Base-by-base conservation (phyloP, 2,113 vertebrate genomes). In the Saccopteryx leptura region DNA sequence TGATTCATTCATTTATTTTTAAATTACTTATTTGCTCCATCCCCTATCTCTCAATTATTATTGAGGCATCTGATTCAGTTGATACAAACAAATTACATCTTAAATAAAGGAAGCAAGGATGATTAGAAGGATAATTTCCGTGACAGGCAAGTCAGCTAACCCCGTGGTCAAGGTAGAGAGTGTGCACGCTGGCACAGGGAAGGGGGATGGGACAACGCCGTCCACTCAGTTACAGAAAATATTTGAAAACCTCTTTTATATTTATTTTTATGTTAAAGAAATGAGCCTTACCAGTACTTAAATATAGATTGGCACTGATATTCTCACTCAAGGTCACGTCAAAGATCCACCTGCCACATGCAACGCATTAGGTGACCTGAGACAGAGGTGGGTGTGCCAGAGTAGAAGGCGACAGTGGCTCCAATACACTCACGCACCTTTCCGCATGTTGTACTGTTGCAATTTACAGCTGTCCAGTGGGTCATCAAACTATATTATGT, bases 31-130 rank as follows among this genome's bases (percentile, higher is more conserved):
- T 75, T 85, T 79, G 26, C 26, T 95, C 69, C 48, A 86, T 69
- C 28, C 24, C 28, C 63, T 12, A 83, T 33, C 46, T 86, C 50
- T 54, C 56, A 72, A n/a, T 58, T 84, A 79, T 88, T 54, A 74
- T 66, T 85, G 9, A 56, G 48, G 71, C 9, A 81, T 26, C 54
- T 4, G 2, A 88, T 60, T 88, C 26, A 72, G 31, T 9, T 83
- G 26, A 96, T 93, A 87, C 28, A 95, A 56, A 50, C 19, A 94
- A 82, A 84, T 75, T n/a, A 24, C 12, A 31, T 50, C 63, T 94
- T 78, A 82, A 91, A 33, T 39, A 90, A 2, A 93, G 74, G n/a
- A 96, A 84, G 28, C 50, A 90, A 97, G 91, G 56, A 58, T 19
- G 39, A 90, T 31, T 4, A 63, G 75, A 92, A 95, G 66, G 83